Evolutionary conservation across 2,888 invertebrate species (phyloP), one percentile per base, ranked within the genome.

Genomic region (Steinernema scapterisci): DNA sequence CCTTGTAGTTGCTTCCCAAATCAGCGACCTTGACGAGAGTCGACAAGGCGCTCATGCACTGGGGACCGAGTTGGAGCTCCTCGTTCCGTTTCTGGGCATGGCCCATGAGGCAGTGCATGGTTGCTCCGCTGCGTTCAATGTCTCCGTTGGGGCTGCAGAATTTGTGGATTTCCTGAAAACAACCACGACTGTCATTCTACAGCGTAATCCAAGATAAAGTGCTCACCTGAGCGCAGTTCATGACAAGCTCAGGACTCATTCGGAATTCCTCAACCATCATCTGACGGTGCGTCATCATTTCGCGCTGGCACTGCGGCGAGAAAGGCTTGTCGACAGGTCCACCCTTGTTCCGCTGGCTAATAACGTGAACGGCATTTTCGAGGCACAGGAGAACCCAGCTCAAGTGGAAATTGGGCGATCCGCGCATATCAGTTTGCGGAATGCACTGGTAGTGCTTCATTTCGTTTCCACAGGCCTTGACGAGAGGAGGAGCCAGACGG

Each of bases 1-100:
- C 94, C 82, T 94, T 91, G 93, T 95, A 95, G 89, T 97, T 95
- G 89, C 94, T 94, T 0, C 93, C 96, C n/a, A 92, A 93, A 89
- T 97, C 95, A 5, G 94, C 92, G 84, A 94, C 92, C 89, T 93
- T 51, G 51, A 75, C 45, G 2, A 46, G 72, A 1, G 72, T 25
- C 16, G 75, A 5, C 13, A 83, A 75, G 3, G 83, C 81, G 72
- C 80, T 81, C 73, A 79, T 74, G 79, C 86, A 85, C 70, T 83
- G 83, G 0, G 82, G 77, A 9, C 80, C 80, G n/a, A 85, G 75
- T 31, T 77, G 76, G 38, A 80, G 73, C 23, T 79, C 78, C 56
- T 83, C 84, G 44, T 86, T 82, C 25, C 86, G 73, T 1, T 72
- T 78, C 73, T 86, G 80, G 1, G 87, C 87, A 71, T 86, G 83